Conservation (phyloP, 2,113 vertebrate genomes). For the Scomber japonicus region DNA sequence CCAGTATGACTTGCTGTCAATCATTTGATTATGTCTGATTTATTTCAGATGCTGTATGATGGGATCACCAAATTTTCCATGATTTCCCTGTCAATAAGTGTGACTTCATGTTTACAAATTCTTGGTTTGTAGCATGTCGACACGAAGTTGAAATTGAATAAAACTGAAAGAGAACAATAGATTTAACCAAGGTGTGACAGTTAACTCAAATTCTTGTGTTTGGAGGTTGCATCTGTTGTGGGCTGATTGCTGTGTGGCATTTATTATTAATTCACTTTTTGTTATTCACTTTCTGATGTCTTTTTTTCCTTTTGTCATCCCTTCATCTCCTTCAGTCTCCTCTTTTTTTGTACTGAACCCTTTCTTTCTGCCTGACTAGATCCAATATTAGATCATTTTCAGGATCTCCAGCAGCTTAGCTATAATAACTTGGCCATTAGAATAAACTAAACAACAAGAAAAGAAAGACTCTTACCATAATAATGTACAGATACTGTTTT, state of each 20-base stretch:
- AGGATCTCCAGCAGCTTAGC: not conserved
- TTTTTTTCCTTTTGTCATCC: not conserved
- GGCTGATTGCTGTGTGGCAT: too few relatives aligned
- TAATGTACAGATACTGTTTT: not conserved
- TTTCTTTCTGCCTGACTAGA: slow-evolving; percentile 2
- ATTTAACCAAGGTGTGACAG: too few relatives aligned
- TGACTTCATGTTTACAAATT: not conserved
- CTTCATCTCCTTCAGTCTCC: not conserved
- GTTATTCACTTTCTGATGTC: not conserved
- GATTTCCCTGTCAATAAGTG: slow-evolving; percentile 7
- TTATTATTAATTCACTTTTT: too few relatives aligned
- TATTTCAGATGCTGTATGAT: not conserved
- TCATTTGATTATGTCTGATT: slow-evolving; percentile 1
- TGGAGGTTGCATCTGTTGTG: too few relatives aligned
- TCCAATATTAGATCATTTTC: slow-evolving; percentile 13
- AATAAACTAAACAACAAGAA: slow-evolving; percentile 22
- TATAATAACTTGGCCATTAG: slow-evolving; percentile 28
- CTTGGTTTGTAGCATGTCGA: not conserved
- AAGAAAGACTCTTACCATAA: not conserved
- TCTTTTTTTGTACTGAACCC: not conserved
- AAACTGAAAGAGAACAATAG: too few relatives aligned
- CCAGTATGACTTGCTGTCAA: slow-evolving; percentile 14
- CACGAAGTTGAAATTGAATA: not conserved
- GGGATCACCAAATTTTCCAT: not conserved
- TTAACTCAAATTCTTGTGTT: too few relatives aligned